Conservation (phyloP, 2,113 vertebrate genomes). For the Elephas maximus region DNA sequence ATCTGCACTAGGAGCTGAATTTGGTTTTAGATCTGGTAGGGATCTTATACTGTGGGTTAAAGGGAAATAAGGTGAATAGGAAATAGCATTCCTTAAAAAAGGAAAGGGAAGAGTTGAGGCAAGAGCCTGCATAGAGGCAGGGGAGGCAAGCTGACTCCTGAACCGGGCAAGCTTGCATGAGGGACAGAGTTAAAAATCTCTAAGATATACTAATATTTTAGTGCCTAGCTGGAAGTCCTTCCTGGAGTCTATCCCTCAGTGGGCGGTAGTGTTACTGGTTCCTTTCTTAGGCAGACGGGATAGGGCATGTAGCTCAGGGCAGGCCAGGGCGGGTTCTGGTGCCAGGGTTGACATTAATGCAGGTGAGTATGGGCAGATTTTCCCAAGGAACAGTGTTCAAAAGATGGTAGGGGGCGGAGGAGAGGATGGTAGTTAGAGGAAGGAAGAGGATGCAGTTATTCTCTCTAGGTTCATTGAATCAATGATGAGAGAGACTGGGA, state of each 20-base stretch:
- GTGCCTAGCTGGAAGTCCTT: slow-evolving; percentile 40
- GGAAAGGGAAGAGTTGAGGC: neutral
- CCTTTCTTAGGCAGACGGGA: slow-evolving; percentile 33
- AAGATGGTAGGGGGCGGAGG: slow-evolving; percentile 6
- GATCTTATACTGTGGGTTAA: slow-evolving; percentile 11
- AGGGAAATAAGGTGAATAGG: slow-evolving; percentile 12
- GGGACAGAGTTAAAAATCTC: neutral
- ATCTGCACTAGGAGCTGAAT: neutral
- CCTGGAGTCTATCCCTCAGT: slow-evolving; percentile 47
- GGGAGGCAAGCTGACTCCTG: neutral
- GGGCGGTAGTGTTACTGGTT: slow-evolving; percentile 4
- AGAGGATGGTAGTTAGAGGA: neutral
- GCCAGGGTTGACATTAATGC: neutral
- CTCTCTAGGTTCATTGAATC: neutral
- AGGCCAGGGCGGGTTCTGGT: slow-evolving; percentile 48
- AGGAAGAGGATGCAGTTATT: neutral
- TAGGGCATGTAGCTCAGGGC: slow-evolving; percentile 31
- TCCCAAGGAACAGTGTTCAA: slow-evolving; percentile 52
- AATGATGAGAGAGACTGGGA: neutral
- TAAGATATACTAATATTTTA: neutral
- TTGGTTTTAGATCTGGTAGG: slow-evolving; percentile 20
- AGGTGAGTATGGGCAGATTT: slow-evolving; percentile 15
- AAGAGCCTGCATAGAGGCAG: neutral
- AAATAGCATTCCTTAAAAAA: slow-evolving; percentile 41
- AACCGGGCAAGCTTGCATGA: neutral